These are phyloP conservation scores for Macroramphosus scolopax DNA, from an alignment of 2,797 vertebrate species.

Conservation along the genomic window DNA sequence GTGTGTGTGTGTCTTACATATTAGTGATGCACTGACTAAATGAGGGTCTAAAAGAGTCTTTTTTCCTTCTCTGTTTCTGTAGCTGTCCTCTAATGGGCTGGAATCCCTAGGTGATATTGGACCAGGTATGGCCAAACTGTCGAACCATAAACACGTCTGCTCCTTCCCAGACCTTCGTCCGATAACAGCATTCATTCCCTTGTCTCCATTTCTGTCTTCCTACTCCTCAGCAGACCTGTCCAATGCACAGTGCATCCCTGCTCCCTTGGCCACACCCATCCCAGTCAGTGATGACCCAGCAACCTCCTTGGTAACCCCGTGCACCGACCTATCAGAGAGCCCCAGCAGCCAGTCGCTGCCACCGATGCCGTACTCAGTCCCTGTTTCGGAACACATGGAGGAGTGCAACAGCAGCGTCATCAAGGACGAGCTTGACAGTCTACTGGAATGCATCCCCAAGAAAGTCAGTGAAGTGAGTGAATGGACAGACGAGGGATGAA, in stretches of 20 bases:
- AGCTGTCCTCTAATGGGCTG: slow-evolving; percentile 88
- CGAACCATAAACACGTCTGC: neutral
- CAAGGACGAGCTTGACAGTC: slow-evolving; percentile 86
- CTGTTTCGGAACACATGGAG: slow-evolving; percentile 88
- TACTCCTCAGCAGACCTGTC: slow-evolving; percentile 66
- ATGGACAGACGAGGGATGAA: neutral
- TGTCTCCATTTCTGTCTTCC: neutral
- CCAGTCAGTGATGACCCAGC: slow-evolving; percentile 82
- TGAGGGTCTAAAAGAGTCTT: slow-evolving; percentile 10
- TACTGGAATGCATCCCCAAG: slow-evolving; percentile 86
- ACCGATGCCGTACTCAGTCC: slow-evolving; percentile 80
- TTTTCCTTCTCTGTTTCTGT: slow-evolving; percentile 10
- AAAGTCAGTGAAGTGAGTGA: slow-evolving; percentile 76
- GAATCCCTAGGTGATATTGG: slow-evolving; percentile 92
- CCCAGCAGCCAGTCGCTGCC: slow-evolving; percentile 73
- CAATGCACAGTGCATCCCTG: slow-evolving; percentile 84
- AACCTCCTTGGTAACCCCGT: slow-evolving; percentile 70
- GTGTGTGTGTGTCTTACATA: too few relatives aligned
- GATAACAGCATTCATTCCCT: neutral
- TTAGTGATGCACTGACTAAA: too few relatives aligned
- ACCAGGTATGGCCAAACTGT: slow-evolving; percentile 77
- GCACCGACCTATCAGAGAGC: slow-evolving; percentile 78
- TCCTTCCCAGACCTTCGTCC: neutral
- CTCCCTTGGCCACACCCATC: slow-evolving; percentile 81
- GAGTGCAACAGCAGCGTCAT: slow-evolving; percentile 89